These are phyloP conservation scores for Chloroceryle aenea DNA, from an alignment of 2,113 vertebrate species.

Conservation along the genomic window DNA sequence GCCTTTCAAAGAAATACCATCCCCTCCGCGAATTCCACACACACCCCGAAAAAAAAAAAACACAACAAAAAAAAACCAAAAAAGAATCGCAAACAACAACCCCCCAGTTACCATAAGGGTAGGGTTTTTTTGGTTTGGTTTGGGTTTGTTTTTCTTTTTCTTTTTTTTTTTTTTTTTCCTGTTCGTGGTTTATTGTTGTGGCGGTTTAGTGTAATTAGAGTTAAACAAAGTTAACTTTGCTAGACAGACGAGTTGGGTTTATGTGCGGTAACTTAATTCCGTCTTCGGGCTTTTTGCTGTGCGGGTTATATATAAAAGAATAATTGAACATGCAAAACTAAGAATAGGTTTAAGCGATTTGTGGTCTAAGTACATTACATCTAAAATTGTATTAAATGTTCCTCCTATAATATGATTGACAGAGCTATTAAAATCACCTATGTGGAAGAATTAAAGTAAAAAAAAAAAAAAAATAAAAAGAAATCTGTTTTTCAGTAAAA, in stretches of 20 bases:
- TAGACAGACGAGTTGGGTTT: not conserved
- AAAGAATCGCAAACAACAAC: not conserved
- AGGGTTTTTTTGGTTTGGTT: no score
- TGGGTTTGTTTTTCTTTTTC: no score
- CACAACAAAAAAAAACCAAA: not conserved
- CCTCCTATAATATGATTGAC: conserved; percentile 65
- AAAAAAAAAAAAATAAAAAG: not conserved
- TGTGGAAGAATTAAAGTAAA: conserved; percentile 24
- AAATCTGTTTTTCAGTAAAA: conserved; percentile 21
- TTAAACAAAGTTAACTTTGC: not conserved
- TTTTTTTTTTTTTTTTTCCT: not conserved
- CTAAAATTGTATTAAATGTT: conserved; percentile 63
- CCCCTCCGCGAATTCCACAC: fast-evolving
- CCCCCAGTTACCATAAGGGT: not conserved
- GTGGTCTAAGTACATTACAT: conserved; percentile 42
- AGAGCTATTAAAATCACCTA: conserved; percentile 68
- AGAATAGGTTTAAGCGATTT: conserved; percentile 53
- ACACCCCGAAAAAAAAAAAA: not conserved
- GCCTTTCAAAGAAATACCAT: not conserved
- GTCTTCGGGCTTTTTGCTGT: not conserved
- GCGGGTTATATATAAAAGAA: conserved; percentile 15
- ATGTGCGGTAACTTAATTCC: not conserved
- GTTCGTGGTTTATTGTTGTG: not conserved
- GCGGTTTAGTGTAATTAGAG: not conserved
- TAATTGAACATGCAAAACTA: conserved; percentile 56